Base-by-base conservation (phyloP, 2,797 vertebrate genomes). In the Rousettus madagascariensis region DNA sequence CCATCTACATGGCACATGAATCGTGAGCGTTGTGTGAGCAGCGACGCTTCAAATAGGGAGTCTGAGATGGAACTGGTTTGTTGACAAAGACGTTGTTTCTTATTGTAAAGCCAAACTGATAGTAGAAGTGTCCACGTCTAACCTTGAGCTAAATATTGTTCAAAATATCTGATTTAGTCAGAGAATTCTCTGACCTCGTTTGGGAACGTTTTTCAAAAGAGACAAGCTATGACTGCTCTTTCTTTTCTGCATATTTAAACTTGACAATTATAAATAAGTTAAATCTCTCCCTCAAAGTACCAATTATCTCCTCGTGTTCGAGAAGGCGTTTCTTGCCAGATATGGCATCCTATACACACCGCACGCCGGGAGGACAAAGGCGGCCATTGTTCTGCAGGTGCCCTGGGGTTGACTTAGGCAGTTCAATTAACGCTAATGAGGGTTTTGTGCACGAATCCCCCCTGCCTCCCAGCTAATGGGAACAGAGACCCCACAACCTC, bases 401-500 rank as follows among this genome's bases (percentile, higher is more conserved):
- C 46, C 75, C 68, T 46, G 49, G 94, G 95, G 91, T 84, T 96
- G 88, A 92, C 93, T 90, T 77, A 96, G 96, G 90, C 92, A 80
- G 95, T 66, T 95, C 91, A 97, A 97, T 90, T 77, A 96, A 96
- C 96, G 66, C 65, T 93, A 30, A 96, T 83, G 97, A 95, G 96
- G 96, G 91, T 89, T 95, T 77, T 79, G 61, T 74, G 94, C 71
- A 1, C 41, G 96, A 97, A 95, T 96, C 96, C 95, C 49, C 74
- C 92, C 26, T 3, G 86, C 92, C 53, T 3, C 91, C 83, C 51
- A 46, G 41, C 90, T 51, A 84, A 80, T 65, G 55, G 91, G 79
- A 95, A 94, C 74, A 91, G 93, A 96, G 91, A 97, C 82, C 86
- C 74, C 94, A 92, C 33, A 89, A 95, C 95, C 97, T 95, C 95